phyloP scores from a whole-genome alignment of 2,113 vertebrate genomes.

The Pituophis catenifer region DNA sequence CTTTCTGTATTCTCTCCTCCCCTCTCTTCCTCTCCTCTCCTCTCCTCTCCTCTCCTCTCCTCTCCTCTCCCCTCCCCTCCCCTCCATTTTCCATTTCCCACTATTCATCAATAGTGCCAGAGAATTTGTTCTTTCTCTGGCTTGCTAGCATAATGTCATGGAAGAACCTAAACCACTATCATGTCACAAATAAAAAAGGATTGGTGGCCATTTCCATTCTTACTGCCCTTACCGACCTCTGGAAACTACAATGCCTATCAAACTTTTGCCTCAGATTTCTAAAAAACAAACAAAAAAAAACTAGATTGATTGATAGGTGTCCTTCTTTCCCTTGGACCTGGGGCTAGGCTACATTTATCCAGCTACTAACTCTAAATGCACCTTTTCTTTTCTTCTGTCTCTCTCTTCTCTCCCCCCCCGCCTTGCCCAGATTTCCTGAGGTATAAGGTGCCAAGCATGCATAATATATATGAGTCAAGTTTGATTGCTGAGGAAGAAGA shows the following conservation, averaged over 20 bases:
- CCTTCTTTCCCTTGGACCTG: background rate
- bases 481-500: slow-evolving; percentile 69
- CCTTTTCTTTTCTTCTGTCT: slow-evolving; percentile 6
- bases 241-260: background rate
- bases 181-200: slow-evolving; percentile 40
- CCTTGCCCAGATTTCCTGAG: slow-evolving; percentile 33
- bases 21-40: background rate
- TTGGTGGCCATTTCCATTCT: accelerated
- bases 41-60: background rate
- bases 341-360: background rate
- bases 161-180: slow-evolving; percentile 18
- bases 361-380: slow-evolving; percentile 14
- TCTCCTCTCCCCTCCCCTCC: background rate
- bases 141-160: slow-evolving; percentile 42
- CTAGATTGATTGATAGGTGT: slow-evolving; percentile 2
- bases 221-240: slow-evolving; percentile 29
- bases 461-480: slow-evolving; percentile 80
- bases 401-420: background rate
- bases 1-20: background rate
- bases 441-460: slow-evolving; percentile 64
- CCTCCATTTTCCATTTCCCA: background rate
- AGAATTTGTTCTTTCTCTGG: slow-evolving; percentile 53
- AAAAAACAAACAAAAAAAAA: background rate
- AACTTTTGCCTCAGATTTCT: slow-evolving; percentile 13
- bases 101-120: background rate